Conservation (phyloP, 1,140 invertebrate genomes). For the Pantala flavescens region DNA sequence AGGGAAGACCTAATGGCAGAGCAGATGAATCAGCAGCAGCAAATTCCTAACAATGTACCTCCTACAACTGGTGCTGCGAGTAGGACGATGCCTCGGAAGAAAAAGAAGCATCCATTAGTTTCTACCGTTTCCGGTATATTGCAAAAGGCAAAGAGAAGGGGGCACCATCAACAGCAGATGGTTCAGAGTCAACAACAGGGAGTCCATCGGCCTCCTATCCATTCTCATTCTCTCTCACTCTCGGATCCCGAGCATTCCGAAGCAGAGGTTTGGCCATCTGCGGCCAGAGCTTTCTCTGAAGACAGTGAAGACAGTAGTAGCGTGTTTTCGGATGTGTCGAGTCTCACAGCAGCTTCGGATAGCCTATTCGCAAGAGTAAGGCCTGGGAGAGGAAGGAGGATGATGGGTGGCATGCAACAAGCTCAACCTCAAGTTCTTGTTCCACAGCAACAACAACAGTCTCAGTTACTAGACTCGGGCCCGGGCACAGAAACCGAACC, state of each 20-base stretch:
- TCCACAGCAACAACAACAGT: constrained; percentile 35
- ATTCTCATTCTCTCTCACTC: constrained; percentile 41
- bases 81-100: constrained; percentile 39
- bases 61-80: constrained; percentile 25
- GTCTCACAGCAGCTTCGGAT: constrained; percentile 30
- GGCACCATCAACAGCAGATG: constrained; percentile 33
- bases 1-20: constrained; percentile 37
- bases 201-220: neutral
- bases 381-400: constrained; percentile 40
- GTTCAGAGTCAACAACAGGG: neutral
- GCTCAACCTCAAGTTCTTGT: constrained; percentile 38
- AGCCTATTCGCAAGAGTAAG: constrained; percentile 43
- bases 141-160: constrained; percentile 63
- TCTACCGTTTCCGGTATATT: constrained; percentile 68
- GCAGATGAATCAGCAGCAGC: constrained; percentile 32
- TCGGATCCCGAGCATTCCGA: constrained; percentile 70
- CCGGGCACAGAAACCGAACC: constrained; percentile 14
- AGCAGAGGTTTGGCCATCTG: constrained; percentile 49
- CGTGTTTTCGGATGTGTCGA: constrained; percentile 52
- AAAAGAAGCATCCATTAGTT: constrained; percentile 65
- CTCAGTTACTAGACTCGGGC: constrained; percentile 29
- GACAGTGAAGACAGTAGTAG: constrained; percentile 48
- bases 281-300: constrained; percentile 41
- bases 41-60: constrained; percentile 25
- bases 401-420: constrained; percentile 24